Evolutionary conservation across 2,113 vertebrate species (phyloP).

Genomic region (Phoxinus phoxinus): DNA sequence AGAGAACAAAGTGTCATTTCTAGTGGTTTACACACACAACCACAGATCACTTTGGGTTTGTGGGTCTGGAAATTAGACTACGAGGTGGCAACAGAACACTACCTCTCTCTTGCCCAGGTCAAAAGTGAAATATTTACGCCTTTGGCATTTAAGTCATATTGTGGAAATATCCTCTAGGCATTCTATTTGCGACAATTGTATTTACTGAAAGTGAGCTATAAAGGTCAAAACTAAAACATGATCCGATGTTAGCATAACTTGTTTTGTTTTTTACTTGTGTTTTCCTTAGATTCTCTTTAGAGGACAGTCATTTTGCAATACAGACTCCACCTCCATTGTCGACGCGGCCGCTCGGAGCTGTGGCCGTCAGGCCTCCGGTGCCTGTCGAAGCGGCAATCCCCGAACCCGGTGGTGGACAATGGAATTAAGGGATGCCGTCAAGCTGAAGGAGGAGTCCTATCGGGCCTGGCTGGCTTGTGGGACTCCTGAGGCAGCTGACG

Average conservation of each 20-base stretch:
- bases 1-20: slow-evolving; percentile 79
- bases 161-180: not conserved
- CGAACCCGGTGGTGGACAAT: too few relatives aligned
- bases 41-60: slow-evolving; percentile 75
- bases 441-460: too few relatives aligned
- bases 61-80: slow-evolving; percentile 76
- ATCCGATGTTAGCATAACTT: not conserved
- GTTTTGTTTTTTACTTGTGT: not conserved
- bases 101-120: slow-evolving; percentile 39
- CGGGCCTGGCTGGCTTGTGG: too few relatives aligned
- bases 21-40: slow-evolving; percentile 76
- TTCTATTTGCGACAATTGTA: not conserved
- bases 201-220: not conserved
- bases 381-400: too few relatives aligned
- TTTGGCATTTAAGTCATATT: slow-evolving; percentile 65
- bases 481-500: too few relatives aligned
- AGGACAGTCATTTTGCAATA: too few relatives aligned
- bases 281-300: not conserved
- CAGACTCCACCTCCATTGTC: too few relatives aligned
- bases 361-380: too few relatives aligned
- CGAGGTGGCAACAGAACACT: slow-evolving; percentile 74
- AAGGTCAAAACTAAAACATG: not conserved
- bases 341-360: too few relatives aligned
- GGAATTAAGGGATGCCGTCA: too few relatives aligned
- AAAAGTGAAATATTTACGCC: slow-evolving; percentile 39